Evolutionary conservation across 2,797 vertebrate genomes (phyloP).

Genomic region (Molossus molossus): DNA sequence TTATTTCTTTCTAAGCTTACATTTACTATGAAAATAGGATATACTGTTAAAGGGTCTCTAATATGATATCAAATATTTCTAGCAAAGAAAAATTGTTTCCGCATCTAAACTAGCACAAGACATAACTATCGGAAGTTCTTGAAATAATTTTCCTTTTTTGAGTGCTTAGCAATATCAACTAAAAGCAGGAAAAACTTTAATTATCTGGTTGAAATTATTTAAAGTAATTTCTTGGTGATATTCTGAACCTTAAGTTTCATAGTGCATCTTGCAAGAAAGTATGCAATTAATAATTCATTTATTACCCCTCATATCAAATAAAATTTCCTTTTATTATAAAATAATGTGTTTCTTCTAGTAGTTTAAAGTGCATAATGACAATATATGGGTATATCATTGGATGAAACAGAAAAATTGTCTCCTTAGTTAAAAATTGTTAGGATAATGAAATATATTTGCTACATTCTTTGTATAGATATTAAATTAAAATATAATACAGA

Average conservation of each 20-base stretch:
- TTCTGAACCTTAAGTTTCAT: constrained; percentile 49
- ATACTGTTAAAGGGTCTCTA: background rate
- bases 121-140: constrained; percentile 62
- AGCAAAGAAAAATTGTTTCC: constrained; percentile 44
- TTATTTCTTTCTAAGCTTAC: background rate
- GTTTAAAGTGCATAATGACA: background rate
- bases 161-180: constrained; percentile 52
- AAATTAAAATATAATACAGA: background rate
- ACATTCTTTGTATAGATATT: background rate
- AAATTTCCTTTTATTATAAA: constrained; percentile 57
- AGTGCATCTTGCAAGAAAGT: constrained; percentile 66
- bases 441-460: background rate
- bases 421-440: background rate
- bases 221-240: constrained; percentile 61
- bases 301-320: constrained; percentile 48
- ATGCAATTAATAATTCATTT: constrained; percentile 76
- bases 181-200: constrained; percentile 63
- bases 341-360: background rate
- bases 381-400: constrained; percentile 27
- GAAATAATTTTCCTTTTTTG: constrained; percentile 70
- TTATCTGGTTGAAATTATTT: constrained; percentile 52
- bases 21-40: constrained; percentile 40
- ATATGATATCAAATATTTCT: background rate
- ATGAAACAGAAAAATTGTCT: background rate
- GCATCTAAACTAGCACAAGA: constrained; percentile 22